These are phyloP conservation scores for Rhineura floridana DNA, from an alignment of 2,113 vertebrate species.

Conservation along the genomic window DNA sequence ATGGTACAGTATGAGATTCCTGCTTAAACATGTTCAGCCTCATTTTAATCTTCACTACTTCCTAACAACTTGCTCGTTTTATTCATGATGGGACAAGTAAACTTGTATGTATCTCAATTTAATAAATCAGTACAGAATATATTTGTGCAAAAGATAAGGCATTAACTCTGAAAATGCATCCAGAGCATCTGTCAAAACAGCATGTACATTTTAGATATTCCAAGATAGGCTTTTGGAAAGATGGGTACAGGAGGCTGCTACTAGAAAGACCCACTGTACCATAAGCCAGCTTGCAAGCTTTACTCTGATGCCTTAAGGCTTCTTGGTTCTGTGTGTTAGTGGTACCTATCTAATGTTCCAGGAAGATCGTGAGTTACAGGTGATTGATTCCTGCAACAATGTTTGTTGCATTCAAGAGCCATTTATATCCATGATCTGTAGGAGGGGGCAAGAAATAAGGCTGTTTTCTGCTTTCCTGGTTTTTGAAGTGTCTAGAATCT, in stretches of 20 bases:
- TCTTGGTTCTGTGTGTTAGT: not conserved
- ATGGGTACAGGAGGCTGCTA: not conserved
- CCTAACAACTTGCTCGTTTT: not conserved
- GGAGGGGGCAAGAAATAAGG: not conserved
- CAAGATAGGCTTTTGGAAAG: not conserved
- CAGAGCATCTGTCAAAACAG: not conserved
- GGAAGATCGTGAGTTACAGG: too few species aligned
- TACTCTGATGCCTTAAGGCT: not conserved
- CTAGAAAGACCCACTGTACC: not conserved
- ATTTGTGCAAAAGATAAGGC: not conserved
- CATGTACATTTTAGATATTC: not conserved
- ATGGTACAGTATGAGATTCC: not conserved
- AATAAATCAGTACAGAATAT: not conserved
- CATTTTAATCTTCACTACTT: not conserved
- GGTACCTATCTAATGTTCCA: not conserved
- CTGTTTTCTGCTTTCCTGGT: not conserved
- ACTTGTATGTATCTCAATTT: not conserved
- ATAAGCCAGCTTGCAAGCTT: not conserved
- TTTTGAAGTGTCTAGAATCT: not conserved
- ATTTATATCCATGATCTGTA: not conserved
- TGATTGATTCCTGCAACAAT: not conserved
- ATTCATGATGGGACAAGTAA: not conserved
- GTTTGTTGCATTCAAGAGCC: not conserved
- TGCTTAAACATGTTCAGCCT: conserved; percentile 1
- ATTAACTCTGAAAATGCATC: not conserved